These are phyloP conservation scores for Eriosoma lanigerum DNA, from an alignment of 1,140 invertebrate species.

Conservation along the genomic window DNA sequence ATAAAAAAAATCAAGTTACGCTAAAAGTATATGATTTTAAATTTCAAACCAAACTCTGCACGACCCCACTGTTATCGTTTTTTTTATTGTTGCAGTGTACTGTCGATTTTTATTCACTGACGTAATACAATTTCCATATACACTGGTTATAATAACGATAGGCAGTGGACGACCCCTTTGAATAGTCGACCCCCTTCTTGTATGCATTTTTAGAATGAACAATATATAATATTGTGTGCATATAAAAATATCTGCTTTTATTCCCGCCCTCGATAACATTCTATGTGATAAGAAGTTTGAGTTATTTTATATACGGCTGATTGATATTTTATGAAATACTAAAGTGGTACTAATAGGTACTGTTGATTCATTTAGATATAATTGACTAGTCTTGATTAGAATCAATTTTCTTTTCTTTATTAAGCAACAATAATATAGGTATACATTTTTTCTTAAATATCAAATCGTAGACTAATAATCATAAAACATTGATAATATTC, in stretches of 20 bases:
- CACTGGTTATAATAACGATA: constrained; percentile 37
- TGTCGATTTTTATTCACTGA: constrained; percentile 13
- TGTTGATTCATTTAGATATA: no score
- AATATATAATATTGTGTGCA: neutral
- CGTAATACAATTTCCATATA: constrained; percentile 44
- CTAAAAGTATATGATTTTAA: no score
- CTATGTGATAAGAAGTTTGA: constrained; percentile 1
- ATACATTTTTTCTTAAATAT: no score
- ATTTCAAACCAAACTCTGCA: constrained; percentile 24
- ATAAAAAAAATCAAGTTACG: no score
- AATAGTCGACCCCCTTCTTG: constrained; percentile 20
- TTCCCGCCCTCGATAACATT: neutral
- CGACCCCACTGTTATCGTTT: constrained; percentile 35
- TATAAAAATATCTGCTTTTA: neutral
- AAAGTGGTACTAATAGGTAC: no score
- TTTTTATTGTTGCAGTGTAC: constrained; percentile 5
- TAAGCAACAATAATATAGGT: no score
- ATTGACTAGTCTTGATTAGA: no score
- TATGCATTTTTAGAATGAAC: constrained; percentile 14
- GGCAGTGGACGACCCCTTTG: constrained; percentile 25
- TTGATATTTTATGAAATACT: no score
- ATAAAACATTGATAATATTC: no score
- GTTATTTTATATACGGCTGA: neutral
- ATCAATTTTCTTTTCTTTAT: no score
- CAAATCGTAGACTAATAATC: no score